Evolutionary conservation across 2,888 invertebrate species (phyloP).

Genomic region (Scelioninae gen. 2): DNA sequence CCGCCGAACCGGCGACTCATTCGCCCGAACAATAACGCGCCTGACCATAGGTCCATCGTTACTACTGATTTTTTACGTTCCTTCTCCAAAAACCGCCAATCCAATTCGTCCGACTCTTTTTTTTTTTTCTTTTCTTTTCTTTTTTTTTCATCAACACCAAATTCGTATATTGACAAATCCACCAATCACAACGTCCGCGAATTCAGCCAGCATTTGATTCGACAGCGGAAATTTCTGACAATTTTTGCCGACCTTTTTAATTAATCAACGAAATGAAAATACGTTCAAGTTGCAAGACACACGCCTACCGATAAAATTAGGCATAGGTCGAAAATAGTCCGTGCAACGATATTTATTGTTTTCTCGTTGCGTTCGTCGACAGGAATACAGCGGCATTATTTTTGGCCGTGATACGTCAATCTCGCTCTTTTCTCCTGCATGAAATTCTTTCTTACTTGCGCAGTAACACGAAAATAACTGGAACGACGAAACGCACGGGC

Average conservation of each 20-base stretch:
- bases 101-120: background rate
- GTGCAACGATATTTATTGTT: conserved; percentile 56
- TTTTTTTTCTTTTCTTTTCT: background rate
- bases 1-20: background rate
- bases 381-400: conserved; percentile 52
- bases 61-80: conserved; percentile 39
- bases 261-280: background rate
- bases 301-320: too few species aligned
- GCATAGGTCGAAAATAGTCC: conserved; percentile 36
- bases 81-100: background rate
- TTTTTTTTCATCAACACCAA: too few species aligned
- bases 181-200: too few species aligned
- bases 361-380: conserved; percentile 49
- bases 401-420: conserved; percentile 53
- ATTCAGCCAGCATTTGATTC: too few species aligned
- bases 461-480: conserved; percentile 46
- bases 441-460: conserved; percentile 49
- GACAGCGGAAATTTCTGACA: too few species aligned
- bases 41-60: conserved; percentile 28
- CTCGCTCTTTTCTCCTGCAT: conserved; percentile 41
- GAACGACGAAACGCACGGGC: conserved; percentile 34
- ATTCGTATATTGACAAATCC: too few species aligned
- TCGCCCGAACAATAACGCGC: conserved; percentile 23
- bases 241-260: too few species aligned
- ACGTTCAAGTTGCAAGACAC: too few species aligned